Evolutionary conservation across 1,140 invertebrate species (phyloP), one percentile per base, ranked within the genome.

Genomic region (Aphis craccivora): DNA sequence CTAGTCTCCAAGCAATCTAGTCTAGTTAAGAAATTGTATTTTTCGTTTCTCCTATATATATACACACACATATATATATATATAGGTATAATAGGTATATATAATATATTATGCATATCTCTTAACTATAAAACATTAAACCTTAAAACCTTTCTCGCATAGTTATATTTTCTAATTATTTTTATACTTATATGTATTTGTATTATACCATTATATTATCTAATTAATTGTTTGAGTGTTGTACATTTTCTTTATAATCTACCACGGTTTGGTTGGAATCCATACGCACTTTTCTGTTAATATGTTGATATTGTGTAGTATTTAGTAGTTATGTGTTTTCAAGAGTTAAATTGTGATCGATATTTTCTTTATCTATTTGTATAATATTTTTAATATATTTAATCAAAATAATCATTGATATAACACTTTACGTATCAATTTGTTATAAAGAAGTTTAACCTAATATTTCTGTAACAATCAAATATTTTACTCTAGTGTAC

Each of bases 1-100:
- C 91, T 93, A 93, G 91, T 93, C 91, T 55, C 48, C 6, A 84
- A 84, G 45, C 81, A 86, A 93, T 93, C 91, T 93, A 93, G 91
- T 93, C 91, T 93, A 93, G 35, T 84, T 92, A 92, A 84, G 76
- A 92, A 53, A 40, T 60, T 67, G 35, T 76, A 76, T 76, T 76
- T 91, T 81, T 91, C 30, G 22, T 48, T 91, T 55, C 30, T 91
- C 30, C 37, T 81, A 81, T 67, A 1, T 91, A 76, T 60, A 30
- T 60, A 40, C 37, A 81, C 43, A 1, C 81, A 76, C 30, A 30
- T 60, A 14, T 60, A 60, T 60, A 60, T 60, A 60, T 60, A 60
- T 25, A 53, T 53, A 23, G 53, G 7, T 53, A 55, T 55, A 55
- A 67, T n/a, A n/a, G 14, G 30, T 67, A 67, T n/a, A 67, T 67